Evolutionary conservation across 2,888 invertebrate species (phyloP), one percentile per base, ranked within the genome.

Genomic region (Rhyacophila evoluta): DNA sequence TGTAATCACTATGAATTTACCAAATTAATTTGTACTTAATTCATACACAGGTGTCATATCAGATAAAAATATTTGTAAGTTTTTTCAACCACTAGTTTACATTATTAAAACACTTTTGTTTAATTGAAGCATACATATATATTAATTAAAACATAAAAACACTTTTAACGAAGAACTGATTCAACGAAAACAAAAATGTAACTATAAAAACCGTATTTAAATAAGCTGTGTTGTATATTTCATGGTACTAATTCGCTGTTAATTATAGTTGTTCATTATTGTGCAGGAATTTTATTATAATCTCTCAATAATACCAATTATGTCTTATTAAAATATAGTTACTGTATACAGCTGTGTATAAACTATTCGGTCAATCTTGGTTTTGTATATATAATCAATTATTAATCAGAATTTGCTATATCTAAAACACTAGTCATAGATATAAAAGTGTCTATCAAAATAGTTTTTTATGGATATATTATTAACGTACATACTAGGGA

Each of bases 351-450:
- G 55, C 15, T 55, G 19, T 55, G 15, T 55, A 19, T 33, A 33
- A 55, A 55, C 19, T 55, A 19, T 55, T 55, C 25, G 25, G 55
- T 55, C 55, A 55, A 55, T 19, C 15, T 55, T 55, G 15, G 55
- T 8, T 55, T 55, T 55, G 55, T 55, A 55, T 19, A 55, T 55
- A 55, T 55, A 55, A 55, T 55, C 55, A 55, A 55, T 55, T 33
- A 33, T 33, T 55, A 55, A 19, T 19, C 55, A 55, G 55, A 55
- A 55, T 8, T 39, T 55, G 19, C 55, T 55, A 55, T 55, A 55
- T 19, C 55, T 55, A 55, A 55, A 55, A 55, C 55, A 55, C 55
- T 55, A 55, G 55, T 55, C 55, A 55, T 55, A 55, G 55, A 55
- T 55, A 55, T 55, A 55, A 55, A 55, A 19, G 55, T 55, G 55